These are phyloP conservation scores for Microchrysa polita DNA, from an alignment of 2,888 invertebrate genomes.

Conservation along the genomic window DNA sequence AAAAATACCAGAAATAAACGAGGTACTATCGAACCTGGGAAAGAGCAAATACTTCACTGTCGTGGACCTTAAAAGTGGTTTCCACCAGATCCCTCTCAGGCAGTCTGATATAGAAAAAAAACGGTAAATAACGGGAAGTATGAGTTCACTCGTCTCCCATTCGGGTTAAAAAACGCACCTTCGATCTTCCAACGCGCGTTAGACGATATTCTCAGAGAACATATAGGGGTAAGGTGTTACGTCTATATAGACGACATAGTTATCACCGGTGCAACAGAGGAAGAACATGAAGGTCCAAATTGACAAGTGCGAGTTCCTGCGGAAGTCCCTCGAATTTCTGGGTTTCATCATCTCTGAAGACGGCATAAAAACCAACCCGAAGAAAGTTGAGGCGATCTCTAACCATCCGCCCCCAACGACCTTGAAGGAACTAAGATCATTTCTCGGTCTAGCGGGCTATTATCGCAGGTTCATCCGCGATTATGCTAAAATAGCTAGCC, in stretches of 20 bases:
- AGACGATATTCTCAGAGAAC: not conserved
- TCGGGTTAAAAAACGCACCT: not conserved
- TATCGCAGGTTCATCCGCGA: conserved; percentile 31
- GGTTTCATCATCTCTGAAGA: not conserved
- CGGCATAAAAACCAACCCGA: conserved; percentile 44
- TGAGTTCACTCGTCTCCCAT: conserved; percentile 31
- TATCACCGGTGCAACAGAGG: not conserved
- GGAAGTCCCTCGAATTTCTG: not conserved
- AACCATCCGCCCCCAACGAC: conserved; percentile 49
- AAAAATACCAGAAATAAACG: conserved; percentile 6
- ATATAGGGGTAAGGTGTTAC: not conserved
- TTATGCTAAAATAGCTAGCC: not conserved
- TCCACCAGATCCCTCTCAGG: not conserved
- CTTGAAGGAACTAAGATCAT: conserved; percentile 41
- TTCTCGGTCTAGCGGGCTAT: conserved; percentile 49
- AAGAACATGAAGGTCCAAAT: not conserved
- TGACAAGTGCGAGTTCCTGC: not conserved
- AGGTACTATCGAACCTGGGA: not conserved
- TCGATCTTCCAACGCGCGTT: conserved; percentile 30
- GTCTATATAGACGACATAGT: conserved; percentile 1
- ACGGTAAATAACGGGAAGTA: conserved; percentile 47
- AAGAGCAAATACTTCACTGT: not conserved
- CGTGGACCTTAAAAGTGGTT: not conserved
- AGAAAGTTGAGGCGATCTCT: conserved; percentile 49
- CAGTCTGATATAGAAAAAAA: conserved; percentile 36